These are phyloP conservation scores for Diphyllodes magnificus DNA, from an alignment of 2,113 vertebrate species.

Conservation along the genomic window DNA sequence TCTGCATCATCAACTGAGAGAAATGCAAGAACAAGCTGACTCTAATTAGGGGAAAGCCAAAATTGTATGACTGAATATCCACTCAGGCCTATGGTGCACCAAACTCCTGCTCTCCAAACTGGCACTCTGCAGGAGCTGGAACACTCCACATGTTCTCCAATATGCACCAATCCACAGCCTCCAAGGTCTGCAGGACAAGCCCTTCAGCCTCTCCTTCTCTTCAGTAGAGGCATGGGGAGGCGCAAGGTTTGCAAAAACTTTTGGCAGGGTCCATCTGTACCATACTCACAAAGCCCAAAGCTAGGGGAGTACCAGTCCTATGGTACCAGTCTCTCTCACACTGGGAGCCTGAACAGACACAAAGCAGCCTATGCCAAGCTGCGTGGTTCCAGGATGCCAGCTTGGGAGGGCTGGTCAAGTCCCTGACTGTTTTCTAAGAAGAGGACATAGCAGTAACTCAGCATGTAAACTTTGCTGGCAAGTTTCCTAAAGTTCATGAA, in stretches of 20 bases:
- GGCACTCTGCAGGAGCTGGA: not conserved
- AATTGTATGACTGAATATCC: not conserved
- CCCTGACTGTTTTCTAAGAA: not conserved
- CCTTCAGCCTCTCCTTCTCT: not conserved
- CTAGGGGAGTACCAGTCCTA: not conserved
- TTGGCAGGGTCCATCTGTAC: not conserved
- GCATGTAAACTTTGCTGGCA: not conserved
- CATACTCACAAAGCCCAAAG: not conserved
- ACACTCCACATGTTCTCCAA: not conserved
- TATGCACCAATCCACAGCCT: not conserved
- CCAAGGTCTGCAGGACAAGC: fast-evolving
- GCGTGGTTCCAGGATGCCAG: not conserved
- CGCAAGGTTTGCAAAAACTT: not conserved
- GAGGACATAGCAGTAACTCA: not conserved
- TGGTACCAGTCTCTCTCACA: not conserved
- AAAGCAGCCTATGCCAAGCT: not conserved
- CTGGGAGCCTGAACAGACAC: not conserved
- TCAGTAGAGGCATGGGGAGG: not conserved
- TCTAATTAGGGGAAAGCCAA: not conserved
- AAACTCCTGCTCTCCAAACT: not conserved
- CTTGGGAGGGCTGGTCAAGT: not conserved
- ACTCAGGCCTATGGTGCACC: no score
- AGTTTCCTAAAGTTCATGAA: not conserved
- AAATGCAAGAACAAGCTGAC: not conserved
- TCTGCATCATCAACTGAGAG: not conserved